Evolutionary conservation across 2,888 invertebrate genomes (phyloP), one percentile per base, ranked within the genome.

Genomic region (Mylabris sibirica): DNA sequence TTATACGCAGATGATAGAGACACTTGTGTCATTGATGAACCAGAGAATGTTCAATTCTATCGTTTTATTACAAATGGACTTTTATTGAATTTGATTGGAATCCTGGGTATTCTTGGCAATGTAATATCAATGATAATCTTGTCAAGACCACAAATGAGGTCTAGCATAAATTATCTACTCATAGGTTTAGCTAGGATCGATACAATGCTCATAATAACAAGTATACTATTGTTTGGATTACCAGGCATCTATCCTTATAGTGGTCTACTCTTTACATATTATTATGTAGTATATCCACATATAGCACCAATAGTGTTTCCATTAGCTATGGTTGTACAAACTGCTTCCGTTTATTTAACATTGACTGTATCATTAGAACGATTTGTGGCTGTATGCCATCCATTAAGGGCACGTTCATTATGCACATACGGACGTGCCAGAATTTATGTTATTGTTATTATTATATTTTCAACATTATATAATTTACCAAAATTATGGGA

Each of bases 151-250:
- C 94, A 97, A 85, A 98, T 98, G 98, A 91, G 95, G 79, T 96
- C 96, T 69, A 97, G 97, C 81, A 96, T 98, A 82, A 98, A 98
- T 86, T 95, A 96, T 85, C 90, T 98, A 81, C 89, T 99, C 70
- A 94, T 96, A 74, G 97, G 97, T 5, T 88, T 99, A 77, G 98
- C 98, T 26, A 90, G 95, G 77, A 97, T 96, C 85, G 99, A 99
- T 87, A 96, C 95, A 12, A 90, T 94, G 74, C 89, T 98, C 76
- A 94, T 98, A 78, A 87, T 96, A 77, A 95, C 95, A 60, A 94
- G 96, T 68, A 89, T 95, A 76, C 87, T 92, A 77, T 90, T 97
- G 74, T 97, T 97, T 85, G 96, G 96, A 38, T 88, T 97, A 76
- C 93, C 94, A 60, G 93, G 94, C 70, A 89, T 97, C 71, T 93